Evolutionary conservation across 2,113 vertebrate genomes (phyloP), one percentile per base, ranked within the genome.

Genomic region (Cyprinus carpio): DNA sequence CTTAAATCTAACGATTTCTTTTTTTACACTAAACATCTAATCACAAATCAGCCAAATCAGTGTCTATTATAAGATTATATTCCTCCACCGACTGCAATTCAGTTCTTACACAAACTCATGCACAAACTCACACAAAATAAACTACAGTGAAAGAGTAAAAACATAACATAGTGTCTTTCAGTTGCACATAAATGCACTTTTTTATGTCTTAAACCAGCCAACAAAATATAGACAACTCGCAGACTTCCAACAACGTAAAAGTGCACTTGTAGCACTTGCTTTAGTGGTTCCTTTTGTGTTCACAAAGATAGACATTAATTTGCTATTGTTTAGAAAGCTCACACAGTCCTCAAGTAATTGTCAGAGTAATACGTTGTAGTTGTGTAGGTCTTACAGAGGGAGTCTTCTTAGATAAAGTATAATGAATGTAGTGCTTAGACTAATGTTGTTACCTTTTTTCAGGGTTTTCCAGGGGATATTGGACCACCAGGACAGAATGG

Each of bases 401-500:
- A 49, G n/a, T 81, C n/a, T 43, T 80, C 5, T 29, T 65, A 65
- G n/a, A 81, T 43, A 2, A 46, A 49, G 7, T 46, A 20, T 34
- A 81, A 43, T 49, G 54, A 37, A 56, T 60, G n/a, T 54, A 27
- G 10, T 46, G 43, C 43, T 46, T 3, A 46, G 11, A 46, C 43
- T 46, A 12, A 51, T 56, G 27, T 34, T 34, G 27, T 34, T 34
- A 46, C 54, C 10, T 49, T 81, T 81, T 46, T 18, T 49, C 12
- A 75, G 56, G 78, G 84, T 64, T 99, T 97, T 91, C 98, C 98
- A 7, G 98, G 98, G 69, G 97, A 98, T 90, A 97, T 98, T 51
- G 98, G 98, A 71, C 95, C 94, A 69, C 98, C 98, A 18, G 98
- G 98, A 92, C 93, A 96, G 88, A 98, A 99, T 0, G 97, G 98